Percentiles rank a stretch among this genome's conserved stretches.
phyloP scores from a whole-genome alignment of 2,113 vertebrate genomes.

The Syngnathus scovelli region DNA sequence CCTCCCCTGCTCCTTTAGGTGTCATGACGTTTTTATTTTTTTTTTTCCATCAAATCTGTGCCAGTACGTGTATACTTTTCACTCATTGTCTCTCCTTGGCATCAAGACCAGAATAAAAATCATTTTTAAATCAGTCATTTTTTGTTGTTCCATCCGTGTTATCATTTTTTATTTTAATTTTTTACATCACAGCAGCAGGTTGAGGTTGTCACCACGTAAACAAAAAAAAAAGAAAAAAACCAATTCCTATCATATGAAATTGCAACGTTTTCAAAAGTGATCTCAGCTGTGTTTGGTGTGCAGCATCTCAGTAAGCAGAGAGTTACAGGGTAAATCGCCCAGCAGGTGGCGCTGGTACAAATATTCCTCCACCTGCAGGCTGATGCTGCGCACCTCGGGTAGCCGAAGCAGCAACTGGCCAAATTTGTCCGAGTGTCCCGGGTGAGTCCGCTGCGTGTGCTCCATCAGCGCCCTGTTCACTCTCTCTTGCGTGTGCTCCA shows the following conservation, averaged over 20 bases:
- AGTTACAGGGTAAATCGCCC: conserved; percentile 78
- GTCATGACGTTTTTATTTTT: conserved; percentile 32
- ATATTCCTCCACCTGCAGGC: conserved; percentile 76
- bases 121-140: conserved; percentile 62
- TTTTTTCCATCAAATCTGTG: background rate
- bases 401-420: conserved; percentile 76
- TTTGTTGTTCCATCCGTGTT: conserved; percentile 18
- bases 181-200: conserved; percentile 5
- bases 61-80: conserved; percentile 34
- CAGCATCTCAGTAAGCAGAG: conserved; percentile 76
- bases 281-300: conserved; percentile 73
- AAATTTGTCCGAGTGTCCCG: conserved; percentile 72
- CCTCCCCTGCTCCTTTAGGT: conserved; percentile 4
- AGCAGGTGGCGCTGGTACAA: conserved; percentile 77
- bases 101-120: conserved; percentile 73
- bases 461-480: conserved; percentile 77
- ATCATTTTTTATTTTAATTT: conserved; percentile 9
- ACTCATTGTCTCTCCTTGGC: conserved; percentile 48
- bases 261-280: background rate
- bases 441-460: conserved; percentile 65
- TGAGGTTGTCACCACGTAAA: background rate
- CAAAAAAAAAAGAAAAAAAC: no score
- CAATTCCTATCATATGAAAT: background rate
- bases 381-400: conserved; percentile 76
- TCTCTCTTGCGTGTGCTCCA: conserved; percentile 73